Evolutionary conservation across 2,888 invertebrate species (phyloP).

Genomic region (Aspidiotus destructor): DNA sequence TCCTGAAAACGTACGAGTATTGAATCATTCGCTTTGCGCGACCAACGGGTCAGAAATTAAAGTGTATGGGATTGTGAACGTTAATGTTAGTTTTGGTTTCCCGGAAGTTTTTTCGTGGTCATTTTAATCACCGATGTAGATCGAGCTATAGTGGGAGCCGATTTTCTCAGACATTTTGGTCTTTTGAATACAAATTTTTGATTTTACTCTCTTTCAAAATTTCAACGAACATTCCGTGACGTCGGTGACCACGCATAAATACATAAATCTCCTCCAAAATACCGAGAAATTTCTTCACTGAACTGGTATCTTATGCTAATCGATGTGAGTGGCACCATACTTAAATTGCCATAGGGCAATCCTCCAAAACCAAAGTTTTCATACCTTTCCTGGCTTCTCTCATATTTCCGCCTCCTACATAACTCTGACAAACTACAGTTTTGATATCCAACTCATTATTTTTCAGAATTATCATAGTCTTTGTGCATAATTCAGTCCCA

Average conservation of each 20-base stretch:
- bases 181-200: too few species aligned
- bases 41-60: too few species aligned
- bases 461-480: neutral
- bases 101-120: too few species aligned
- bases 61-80: too few species aligned
- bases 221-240: conserved; percentile 1
- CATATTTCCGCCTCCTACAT: conserved; percentile 17
- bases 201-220: conserved; percentile 1
- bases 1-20: too few species aligned
- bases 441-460: neutral
- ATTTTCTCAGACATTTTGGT: too few species aligned
- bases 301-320: too few species aligned
- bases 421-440: conserved; percentile 9
- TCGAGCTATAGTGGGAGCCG: too few species aligned
- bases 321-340: conserved; percentile 8
- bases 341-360: conserved; percentile 6
- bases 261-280: conserved; percentile 7
- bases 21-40: too few species aligned
- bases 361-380: conserved; percentile 1
- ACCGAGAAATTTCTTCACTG: conserved; percentile 11
- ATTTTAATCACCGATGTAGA: too few species aligned
- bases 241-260: conserved; percentile 14
- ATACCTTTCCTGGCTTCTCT: neutral
- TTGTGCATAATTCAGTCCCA: neutral
- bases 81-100: too few species aligned